These are phyloP conservation scores for Macrophya alboannulata DNA, from an alignment of 2,888 invertebrate genomes.

Conservation along the genomic window DNA sequence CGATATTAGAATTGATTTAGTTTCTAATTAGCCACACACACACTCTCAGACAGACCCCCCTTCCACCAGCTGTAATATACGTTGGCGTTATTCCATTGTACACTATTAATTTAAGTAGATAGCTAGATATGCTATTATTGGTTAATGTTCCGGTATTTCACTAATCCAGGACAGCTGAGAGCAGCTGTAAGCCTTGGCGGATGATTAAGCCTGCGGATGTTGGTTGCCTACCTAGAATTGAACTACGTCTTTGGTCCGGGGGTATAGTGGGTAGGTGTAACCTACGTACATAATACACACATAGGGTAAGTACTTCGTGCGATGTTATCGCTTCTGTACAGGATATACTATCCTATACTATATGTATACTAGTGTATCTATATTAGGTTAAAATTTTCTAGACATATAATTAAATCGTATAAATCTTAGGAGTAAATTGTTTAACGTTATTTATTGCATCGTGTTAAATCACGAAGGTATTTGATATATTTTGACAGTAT, in stretches of 20 bases:
- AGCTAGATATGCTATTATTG: slow-evolving; percentile 23
- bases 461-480: too few species aligned
- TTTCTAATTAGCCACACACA: too few species aligned
- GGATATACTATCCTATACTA: not conserved
- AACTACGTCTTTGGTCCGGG: not conserved
- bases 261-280: not conserved
- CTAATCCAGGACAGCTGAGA: slow-evolving; percentile 43
- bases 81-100: not conserved
- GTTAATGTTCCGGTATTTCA: slow-evolving; percentile 42
- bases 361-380: too few species aligned
- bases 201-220: slow-evolving; percentile 34
- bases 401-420: too few species aligned
- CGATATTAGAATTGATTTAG: too few species aligned
- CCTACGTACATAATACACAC: not conserved
- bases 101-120: slow-evolving; percentile 2
- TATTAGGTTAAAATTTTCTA: too few species aligned
- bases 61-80: too few species aligned
- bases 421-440: too few species aligned
- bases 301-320: not conserved
- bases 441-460: too few species aligned
- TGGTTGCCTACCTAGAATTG: not conserved
- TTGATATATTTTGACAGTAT: too few species aligned
- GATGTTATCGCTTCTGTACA: not conserved
- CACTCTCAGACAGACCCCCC: too few species aligned
- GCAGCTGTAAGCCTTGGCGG: slow-evolving; percentile 25